phyloP scores from a whole-genome alignment of 2,888 invertebrate genomes.

The Serrognathus titanus region DNA sequence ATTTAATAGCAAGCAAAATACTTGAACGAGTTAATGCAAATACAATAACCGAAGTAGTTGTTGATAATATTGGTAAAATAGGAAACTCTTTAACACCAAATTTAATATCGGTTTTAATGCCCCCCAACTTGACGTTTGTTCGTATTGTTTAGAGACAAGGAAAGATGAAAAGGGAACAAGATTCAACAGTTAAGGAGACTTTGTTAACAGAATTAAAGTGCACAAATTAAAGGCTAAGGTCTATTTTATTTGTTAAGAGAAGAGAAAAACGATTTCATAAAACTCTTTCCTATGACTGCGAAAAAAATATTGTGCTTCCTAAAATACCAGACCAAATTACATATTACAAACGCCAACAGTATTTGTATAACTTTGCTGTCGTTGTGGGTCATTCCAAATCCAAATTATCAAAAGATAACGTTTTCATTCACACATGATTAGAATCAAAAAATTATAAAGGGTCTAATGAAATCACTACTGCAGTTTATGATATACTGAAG shows the following conservation, averaged over 20 bases:
- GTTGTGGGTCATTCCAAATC: conserved; percentile 3
- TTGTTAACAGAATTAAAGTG: conserved; percentile 2
- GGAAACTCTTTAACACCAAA: conserved; percentile 1
- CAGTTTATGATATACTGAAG: neutral
- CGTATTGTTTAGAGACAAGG: neutral
- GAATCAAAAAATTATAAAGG: neutral
- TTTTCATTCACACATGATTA: conserved; percentile 1
- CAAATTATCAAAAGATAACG: neutral
- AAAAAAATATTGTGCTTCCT: neutral
- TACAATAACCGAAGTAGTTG: too few relatives aligned
- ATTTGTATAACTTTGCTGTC: neutral
- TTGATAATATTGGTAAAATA: too few relatives aligned
- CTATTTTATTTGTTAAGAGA: neutral
- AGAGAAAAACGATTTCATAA: neutral
- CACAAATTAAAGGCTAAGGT: neutral
- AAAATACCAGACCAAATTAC: conserved; percentile 1
- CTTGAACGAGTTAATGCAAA: too few relatives aligned
- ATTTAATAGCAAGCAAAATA: too few relatives aligned
- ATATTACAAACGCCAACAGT: neutral
- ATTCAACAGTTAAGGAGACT: neutral
- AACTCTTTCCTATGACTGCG: conserved; percentile 1
- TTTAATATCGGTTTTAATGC: neutral
- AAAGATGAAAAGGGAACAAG: neutral
- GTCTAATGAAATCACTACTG: neutral
- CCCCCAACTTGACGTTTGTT: neutral